A percentile compares a stretch with the other conserved stretches of the same genome.
Conservation (phyloP, 2,888 invertebrate genomes). For the Podotricha telesiphe region DNA sequence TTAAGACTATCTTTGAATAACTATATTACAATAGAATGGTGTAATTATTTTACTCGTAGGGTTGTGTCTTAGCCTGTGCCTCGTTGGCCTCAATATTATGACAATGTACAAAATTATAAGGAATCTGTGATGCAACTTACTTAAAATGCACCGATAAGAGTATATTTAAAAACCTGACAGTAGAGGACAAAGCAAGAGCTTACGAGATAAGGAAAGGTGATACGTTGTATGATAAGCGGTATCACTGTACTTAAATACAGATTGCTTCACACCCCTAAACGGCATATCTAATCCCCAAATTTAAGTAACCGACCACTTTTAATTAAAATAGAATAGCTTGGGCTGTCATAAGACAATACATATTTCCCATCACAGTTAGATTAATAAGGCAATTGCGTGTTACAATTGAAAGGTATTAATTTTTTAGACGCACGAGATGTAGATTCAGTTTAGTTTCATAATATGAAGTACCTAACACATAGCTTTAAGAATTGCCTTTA, state of each 20-base stretch:
- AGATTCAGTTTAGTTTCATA: background rate
- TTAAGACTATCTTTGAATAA: too few species aligned
- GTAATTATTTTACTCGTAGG: background rate
- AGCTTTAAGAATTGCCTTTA: background rate
- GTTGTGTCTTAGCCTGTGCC: background rate
- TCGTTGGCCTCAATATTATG: background rate
- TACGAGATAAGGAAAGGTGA: slow-evolving; percentile 11
- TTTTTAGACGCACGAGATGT: slow-evolving; percentile 58
- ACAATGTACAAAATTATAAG: background rate
- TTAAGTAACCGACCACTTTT: background rate
- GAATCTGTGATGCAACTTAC: background rate
- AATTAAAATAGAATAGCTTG: background rate
- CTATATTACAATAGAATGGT: background rate
- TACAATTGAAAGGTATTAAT: slow-evolving; percentile 61
- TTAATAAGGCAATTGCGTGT: slow-evolving; percentile 73
- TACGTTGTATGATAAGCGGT: background rate
- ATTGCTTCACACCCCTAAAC: background rate
- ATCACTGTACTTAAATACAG: slow-evolving; percentile 1
- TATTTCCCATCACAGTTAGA: slow-evolving; percentile 50
- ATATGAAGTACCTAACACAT: background rate
- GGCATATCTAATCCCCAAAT: background rate
- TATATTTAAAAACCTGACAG: slow-evolving; percentile 4
- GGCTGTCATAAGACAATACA: slow-evolving; percentile 24
- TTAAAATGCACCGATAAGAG: slow-evolving; percentile 7
- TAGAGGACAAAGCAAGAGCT: slow-evolving; percentile 1